Evolutionary conservation across 2,113 vertebrate genomes (phyloP).

Genomic region (Acanthochromis polyacanthus): DNA sequence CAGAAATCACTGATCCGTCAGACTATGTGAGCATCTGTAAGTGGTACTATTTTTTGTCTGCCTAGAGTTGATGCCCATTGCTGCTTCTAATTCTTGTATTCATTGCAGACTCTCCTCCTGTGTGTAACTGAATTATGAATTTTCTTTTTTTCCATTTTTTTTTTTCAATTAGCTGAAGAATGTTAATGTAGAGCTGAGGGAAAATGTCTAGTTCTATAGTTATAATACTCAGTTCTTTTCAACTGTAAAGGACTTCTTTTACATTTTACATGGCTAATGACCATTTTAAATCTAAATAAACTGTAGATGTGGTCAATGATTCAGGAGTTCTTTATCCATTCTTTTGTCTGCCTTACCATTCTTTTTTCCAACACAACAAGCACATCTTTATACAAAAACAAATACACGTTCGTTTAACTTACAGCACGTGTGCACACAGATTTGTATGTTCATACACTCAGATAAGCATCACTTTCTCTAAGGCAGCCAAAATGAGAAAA

Average conservation of each 20-base stretch:
- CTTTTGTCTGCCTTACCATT: neutral
- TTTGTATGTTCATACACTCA: neutral
- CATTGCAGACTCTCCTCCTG: too few relatives aligned
- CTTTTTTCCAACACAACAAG: neutral
- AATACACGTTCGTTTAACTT: neutral
- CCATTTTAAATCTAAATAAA: neutral
- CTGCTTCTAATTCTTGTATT: too few relatives aligned
- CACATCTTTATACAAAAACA: neutral
- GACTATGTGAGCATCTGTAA: too few relatives aligned
- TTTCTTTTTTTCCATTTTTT: too few relatives aligned
- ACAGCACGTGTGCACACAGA: neutral
- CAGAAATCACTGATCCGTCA: too few relatives aligned
- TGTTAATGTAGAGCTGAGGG: neutral
- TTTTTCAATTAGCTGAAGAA: too few relatives aligned
- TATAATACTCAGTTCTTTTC: too few relatives aligned
- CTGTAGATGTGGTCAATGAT: neutral
- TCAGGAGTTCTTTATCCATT: neutral
- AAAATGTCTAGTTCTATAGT: neutral
- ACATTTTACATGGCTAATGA: too few relatives aligned
- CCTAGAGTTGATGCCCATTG: too few relatives aligned
- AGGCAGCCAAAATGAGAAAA: slow-evolving; percentile 10
- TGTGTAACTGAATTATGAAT: too few relatives aligned
- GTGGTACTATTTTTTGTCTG: too few relatives aligned
- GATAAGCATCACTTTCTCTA: neutral
- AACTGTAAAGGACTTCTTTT: too few relatives aligned